Conservation (phyloP, 2,888 invertebrate species). For the Seira sanloemensis region DNA sequence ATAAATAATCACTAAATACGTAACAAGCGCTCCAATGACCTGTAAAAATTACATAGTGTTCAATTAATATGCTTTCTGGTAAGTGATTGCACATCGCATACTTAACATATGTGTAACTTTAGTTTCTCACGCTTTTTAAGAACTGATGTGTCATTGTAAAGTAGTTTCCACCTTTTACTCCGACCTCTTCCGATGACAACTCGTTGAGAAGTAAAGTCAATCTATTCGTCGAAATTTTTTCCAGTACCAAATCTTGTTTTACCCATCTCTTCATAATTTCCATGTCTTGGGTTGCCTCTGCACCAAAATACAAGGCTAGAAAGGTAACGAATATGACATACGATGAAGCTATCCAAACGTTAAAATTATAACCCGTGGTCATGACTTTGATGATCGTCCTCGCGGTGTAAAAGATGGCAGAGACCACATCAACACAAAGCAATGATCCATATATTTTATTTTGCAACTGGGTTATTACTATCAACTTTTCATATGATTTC, state of each 20-base stretch:
- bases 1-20: neutral
- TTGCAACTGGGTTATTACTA: no score
- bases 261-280: neutral
- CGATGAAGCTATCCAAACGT: neutral
- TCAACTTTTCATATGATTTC: no score
- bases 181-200: neutral
- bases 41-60: neutral
- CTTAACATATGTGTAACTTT: neutral
- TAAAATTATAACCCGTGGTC: no score
- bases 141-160: neutral
- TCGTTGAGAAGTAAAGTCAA: neutral
- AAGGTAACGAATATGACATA: neutral
- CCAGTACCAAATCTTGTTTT: neutral
- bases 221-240: neutral
- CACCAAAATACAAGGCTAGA: neutral
- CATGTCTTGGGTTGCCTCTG: neutral
- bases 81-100: neutral
- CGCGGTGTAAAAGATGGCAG: neutral
- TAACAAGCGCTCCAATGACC: neutral
- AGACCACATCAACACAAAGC: neutral
- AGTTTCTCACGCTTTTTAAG: neutral
- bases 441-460: neutral
- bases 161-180: neutral
- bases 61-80: no score
- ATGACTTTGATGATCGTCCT: neutral